Evolutionary conservation across 2,113 vertebrate genomes (phyloP).

Genomic region (Aegypius monachus): DNA sequence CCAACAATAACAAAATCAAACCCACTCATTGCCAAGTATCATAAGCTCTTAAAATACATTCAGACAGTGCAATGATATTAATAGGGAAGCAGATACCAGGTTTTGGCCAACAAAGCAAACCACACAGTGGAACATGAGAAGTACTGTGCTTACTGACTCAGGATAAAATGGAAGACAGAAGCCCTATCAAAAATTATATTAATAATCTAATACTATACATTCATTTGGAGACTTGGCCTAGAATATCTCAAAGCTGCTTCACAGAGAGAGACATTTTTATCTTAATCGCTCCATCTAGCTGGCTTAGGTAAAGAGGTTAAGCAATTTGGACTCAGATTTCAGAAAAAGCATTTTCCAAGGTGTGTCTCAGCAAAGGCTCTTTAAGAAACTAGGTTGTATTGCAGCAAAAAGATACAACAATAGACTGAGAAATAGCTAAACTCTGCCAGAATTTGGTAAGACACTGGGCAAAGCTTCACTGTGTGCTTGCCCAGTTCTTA

Average conservation of each 20-base stretch:
- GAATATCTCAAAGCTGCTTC: slow-evolving; percentile 13
- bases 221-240: neutral
- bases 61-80: slow-evolving; percentile 72
- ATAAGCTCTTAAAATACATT: slow-evolving; percentile 70
- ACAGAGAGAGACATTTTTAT: neutral
- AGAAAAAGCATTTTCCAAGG: neutral
- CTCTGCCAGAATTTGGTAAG: neutral
- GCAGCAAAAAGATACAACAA: neutral
- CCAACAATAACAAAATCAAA: slow-evolving; percentile 76
- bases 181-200: slow-evolving; percentile 9
- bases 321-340: neutral
- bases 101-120: slow-evolving; percentile 70
- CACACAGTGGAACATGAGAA: slow-evolving; percentile 55
- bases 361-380: neutral
- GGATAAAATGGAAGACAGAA: slow-evolving; percentile 40
- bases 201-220: neutral
- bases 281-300: slow-evolving; percentile 14
- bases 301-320: slow-evolving; percentile 11
- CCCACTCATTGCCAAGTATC: slow-evolving; percentile 33
- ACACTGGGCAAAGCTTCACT: neutral
- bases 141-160: slow-evolving; percentile 23
- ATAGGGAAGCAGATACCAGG: slow-evolving; percentile 63
- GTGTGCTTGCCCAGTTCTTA: neutral
- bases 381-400: neutral
- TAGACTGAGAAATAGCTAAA: neutral